These are phyloP conservation scores for Nemopilema nomurai DNA, from an alignment of 30 jellyfish, hydroid and myxozoan genomes.

Conservation along the genomic window DNA sequence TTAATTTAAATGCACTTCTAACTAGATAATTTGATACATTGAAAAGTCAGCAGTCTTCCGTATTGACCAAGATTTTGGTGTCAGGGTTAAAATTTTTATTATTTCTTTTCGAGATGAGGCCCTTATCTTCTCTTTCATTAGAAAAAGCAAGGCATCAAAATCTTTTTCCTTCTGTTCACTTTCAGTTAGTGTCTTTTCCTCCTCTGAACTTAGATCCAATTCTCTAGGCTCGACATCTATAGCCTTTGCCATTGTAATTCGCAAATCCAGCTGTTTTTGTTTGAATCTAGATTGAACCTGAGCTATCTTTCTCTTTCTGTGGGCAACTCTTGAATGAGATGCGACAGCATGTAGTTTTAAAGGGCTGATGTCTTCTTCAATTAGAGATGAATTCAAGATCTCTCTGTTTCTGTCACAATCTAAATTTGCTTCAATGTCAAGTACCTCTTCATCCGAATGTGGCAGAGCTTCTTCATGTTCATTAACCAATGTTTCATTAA, in stretches of 20 bases:
- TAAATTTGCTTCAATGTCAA: slow-evolving; percentile 2
- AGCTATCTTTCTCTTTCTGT: slow-evolving; percentile 33
- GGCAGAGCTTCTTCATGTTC: neutral
- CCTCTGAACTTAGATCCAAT: neutral
- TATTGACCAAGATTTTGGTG: slow-evolving; percentile 53
- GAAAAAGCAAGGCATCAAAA: slow-evolving; percentile 15
- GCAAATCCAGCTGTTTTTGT: slow-evolving; percentile 10
- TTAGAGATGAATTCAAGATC: slow-evolving; percentile 8
- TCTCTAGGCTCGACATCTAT: slow-evolving; percentile 26
- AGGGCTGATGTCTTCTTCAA: slow-evolving; percentile 40
- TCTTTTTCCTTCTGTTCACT: slow-evolving; percentile 23
- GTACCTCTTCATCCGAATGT: slow-evolving; percentile 5
- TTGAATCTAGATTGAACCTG: slow-evolving; percentile 29
- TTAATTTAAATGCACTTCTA: slow-evolving; percentile 29
- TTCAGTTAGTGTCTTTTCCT: neutral
- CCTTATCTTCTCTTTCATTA: slow-evolving; percentile 28
- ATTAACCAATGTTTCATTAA: slow-evolving; percentile 3
- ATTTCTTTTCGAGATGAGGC: slow-evolving; percentile 37
- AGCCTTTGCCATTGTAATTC: slow-evolving; percentile 18
- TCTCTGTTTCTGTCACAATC: slow-evolving; percentile 15
- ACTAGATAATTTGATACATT: slow-evolving; percentile 32
- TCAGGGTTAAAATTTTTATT: slow-evolving; percentile 19
- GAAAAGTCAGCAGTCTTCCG: slow-evolving; percentile 34
- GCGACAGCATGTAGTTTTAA: slow-evolving; percentile 38
- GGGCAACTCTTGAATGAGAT: slow-evolving; percentile 32